Percentiles rank a stretch among this genome's conserved stretches.
Evolutionary conservation across 2,797 vertebrate species (phyloP).

Genomic region (Ceyx erithaca): DNA sequence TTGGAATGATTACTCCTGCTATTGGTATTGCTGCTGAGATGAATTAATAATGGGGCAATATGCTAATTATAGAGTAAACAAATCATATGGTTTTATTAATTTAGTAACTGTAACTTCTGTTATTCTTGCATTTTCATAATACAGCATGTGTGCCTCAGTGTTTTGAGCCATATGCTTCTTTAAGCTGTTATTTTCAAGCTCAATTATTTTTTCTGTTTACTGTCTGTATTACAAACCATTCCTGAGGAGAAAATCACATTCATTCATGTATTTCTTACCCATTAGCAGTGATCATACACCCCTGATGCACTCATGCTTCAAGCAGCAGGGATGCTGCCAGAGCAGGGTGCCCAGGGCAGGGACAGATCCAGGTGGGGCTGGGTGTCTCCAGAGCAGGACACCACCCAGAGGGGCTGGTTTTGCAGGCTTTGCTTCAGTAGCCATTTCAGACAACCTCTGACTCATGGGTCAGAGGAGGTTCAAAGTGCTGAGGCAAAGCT

Average conservation of each 20-base stretch:
- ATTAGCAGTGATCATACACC: background rate
- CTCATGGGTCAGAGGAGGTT: background rate
- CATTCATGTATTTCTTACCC: background rate
- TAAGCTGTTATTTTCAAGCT: conserved; percentile 3
- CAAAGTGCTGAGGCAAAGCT: background rate
- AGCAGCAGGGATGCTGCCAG: no score
- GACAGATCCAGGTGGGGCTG: no score
- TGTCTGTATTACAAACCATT: background rate
- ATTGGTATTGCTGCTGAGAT: background rate
- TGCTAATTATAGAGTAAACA: background rate
- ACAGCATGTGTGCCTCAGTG: background rate
- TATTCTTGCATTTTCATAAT: background rate
- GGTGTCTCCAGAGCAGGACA: no score
- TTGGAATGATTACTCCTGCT: background rate
- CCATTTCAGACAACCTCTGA: background rate
- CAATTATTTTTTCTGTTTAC: background rate
- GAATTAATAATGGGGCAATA: background rate
- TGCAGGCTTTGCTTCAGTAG: background rate
- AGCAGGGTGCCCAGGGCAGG: no score
- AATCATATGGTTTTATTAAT: background rate
- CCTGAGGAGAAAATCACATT: background rate
- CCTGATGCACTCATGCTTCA: background rate
- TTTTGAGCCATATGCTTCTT: background rate
- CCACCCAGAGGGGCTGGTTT: background rate
- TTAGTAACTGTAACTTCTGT: background rate